These are phyloP conservation scores for Riptortus pedestris DNA, from an alignment of 1,140 invertebrate species.

Conservation along the genomic window DNA sequence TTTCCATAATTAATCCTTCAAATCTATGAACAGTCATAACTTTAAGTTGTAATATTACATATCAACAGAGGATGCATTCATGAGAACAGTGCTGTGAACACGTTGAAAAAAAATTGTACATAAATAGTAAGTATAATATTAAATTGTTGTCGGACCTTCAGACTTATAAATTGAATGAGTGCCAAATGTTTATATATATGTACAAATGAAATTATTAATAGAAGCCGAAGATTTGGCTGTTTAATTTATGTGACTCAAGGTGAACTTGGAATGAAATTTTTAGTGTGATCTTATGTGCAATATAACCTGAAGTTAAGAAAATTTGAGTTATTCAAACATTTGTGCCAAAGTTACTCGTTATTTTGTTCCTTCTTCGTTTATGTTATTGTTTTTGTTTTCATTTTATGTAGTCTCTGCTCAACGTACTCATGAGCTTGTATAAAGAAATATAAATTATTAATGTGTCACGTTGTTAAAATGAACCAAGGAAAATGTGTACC, in stretches of 20 bases:
- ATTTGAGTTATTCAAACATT: background rate
- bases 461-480: background rate
- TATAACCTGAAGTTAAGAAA: conserved; percentile 1
- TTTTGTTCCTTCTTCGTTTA: conserved; percentile 10
- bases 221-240: too few relatives aligned
- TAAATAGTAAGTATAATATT: too few relatives aligned
- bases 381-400: conserved; percentile 16
- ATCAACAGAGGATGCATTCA: too few relatives aligned
- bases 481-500: background rate
- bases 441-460: conserved; percentile 1
- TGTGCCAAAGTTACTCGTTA: conserved; percentile 24
- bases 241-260: too few relatives aligned
- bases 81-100: too few relatives aligned
- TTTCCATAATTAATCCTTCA: too few relatives aligned
- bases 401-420: conserved; percentile 21
- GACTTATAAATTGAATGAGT: background rate
- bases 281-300: conserved; percentile 11
- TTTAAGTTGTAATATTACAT: too few relatives aligned
- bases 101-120: too few relatives aligned
- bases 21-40: too few relatives aligned
- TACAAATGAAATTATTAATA: background rate
- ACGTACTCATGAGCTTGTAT: conserved; percentile 23
- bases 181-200: background rate
- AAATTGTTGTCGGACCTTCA: background rate
- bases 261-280: background rate